Conservation (phyloP, 2,888 invertebrate genomes). For the Galeruca laticollis region DNA sequence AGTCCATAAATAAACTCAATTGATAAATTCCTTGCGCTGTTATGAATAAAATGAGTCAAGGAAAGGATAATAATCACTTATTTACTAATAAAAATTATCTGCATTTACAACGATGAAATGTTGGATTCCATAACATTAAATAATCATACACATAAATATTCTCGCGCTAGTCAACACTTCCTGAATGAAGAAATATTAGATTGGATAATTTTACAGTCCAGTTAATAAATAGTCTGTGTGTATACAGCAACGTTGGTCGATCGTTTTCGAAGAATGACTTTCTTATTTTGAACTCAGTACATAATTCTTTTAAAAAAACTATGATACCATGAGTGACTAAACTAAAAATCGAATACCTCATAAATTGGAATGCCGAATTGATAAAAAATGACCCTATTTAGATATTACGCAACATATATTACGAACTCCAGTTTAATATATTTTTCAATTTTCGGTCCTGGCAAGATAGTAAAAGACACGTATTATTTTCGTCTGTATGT, state of each 20-base stretch:
- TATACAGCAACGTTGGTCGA: constrained; percentile 5
- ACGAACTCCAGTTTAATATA: too few species aligned
- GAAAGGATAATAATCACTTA: background rate
- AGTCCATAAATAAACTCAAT: too few species aligned
- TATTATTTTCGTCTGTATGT: too few species aligned
- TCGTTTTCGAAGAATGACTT: background rate
- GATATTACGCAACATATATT: too few species aligned
- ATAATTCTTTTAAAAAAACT: too few species aligned
- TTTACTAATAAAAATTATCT: background rate
- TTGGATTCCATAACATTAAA: constrained; percentile 1
- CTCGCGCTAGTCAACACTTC: constrained; percentile 10
- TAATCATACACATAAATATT: constrained; percentile 1
- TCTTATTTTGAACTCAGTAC: background rate
- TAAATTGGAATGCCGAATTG: too few species aligned
- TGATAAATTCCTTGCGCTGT: background rate
- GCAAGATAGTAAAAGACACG: too few species aligned
- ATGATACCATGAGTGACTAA: too few species aligned
- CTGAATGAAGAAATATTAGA: constrained; percentile 23
- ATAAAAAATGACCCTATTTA: too few species aligned
- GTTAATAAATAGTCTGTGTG: constrained; percentile 27
- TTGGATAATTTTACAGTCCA: constrained; percentile 32
- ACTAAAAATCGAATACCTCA: too few species aligned
- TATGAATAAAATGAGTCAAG: background rate
- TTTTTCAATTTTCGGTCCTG: too few species aligned
- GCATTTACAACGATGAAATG: background rate